These are phyloP conservation scores for Paraescarpia echinospica DNA, from an alignment of 1,140 invertebrate genomes.

Conservation along the genomic window DNA sequence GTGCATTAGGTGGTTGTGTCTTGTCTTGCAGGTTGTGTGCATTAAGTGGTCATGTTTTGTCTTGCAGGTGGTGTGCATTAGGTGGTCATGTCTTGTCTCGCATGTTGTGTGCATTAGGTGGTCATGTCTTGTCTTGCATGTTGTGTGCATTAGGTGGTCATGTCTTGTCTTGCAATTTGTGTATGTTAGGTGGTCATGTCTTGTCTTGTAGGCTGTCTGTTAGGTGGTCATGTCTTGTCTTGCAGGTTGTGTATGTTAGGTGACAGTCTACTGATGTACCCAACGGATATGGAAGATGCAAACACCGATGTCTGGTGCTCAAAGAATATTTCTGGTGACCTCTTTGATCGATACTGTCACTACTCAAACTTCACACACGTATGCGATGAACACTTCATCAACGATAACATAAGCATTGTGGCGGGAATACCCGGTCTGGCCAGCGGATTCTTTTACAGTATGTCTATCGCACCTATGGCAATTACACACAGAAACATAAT, in stretches of 20 bases:
- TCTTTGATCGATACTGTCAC: slow-evolving; percentile 14
- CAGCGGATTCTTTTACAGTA: slow-evolving; percentile 23
- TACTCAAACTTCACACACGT: slow-evolving; percentile 8
- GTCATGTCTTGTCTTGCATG: neutral
- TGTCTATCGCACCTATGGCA: neutral
- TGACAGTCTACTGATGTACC: too few relatives aligned
- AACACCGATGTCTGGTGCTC: slow-evolving; percentile 23
- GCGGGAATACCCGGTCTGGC: slow-evolving; percentile 26
- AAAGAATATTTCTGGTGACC: slow-evolving; percentile 12
- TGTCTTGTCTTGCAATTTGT: neutral
- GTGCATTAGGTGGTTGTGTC: too few relatives aligned
- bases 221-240: too few relatives aligned
- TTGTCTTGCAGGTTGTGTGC: slow-evolving; percentile 10
- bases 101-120: neutral
- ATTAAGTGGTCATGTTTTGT: neutral
- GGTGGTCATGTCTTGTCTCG: neutral
- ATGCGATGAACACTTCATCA: slow-evolving; percentile 23
- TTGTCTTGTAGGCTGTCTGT: neutral
- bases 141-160: neutral
- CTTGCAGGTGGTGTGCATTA: neutral
- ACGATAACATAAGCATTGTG: slow-evolving; percentile 9
- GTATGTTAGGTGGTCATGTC: neutral
- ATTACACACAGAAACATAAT: neutral
- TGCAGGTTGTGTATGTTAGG: too few relatives aligned
- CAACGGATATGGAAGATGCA: too few relatives aligned